These are phyloP conservation scores for Habroteleia sp. DNA, from an alignment of 2,888 invertebrate species.

Conservation along the genomic window DNA sequence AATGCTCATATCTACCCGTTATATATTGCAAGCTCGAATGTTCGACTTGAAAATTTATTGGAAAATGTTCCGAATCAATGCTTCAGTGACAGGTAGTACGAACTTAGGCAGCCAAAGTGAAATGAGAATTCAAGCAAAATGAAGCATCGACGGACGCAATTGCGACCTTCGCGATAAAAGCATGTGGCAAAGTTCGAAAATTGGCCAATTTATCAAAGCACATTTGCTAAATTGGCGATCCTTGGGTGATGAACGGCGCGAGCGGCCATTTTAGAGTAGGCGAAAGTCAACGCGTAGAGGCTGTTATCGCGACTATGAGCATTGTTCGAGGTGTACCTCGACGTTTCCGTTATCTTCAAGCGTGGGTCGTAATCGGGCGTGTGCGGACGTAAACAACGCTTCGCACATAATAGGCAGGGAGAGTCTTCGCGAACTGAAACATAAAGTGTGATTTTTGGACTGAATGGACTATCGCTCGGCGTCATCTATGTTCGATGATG, in stretches of 20 bases:
- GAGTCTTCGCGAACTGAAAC: slow-evolving; percentile 36
- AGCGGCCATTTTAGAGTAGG: slow-evolving; percentile 44
- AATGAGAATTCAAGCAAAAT: not conserved
- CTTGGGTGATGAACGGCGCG: slow-evolving; percentile 35
- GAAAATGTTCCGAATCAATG: too few relatives aligned
- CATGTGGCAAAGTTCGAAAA: slow-evolving; percentile 25
- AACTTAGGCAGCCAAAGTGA: too few relatives aligned
- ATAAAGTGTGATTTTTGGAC: slow-evolving; percentile 44
- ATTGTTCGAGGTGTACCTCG: slow-evolving; percentile 46
- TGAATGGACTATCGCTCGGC: slow-evolving; percentile 35
- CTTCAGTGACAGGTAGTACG: too few relatives aligned
- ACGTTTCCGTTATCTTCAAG: slow-evolving; percentile 47
- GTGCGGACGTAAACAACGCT: slow-evolving; percentile 47
- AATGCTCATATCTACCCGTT: too few relatives aligned
- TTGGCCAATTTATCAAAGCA: slow-evolving; percentile 50
- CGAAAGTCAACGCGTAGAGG: slow-evolving; percentile 41
- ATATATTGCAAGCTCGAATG: too few relatives aligned
- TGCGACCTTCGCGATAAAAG: slow-evolving; percentile 27
- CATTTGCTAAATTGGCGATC: slow-evolving; percentile 49
- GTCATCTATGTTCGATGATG: slow-evolving; percentile 42
- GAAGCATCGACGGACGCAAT: not conserved
- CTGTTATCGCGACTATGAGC: slow-evolving; percentile 50
- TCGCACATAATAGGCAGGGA: slow-evolving; percentile 43
- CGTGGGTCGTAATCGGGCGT: slow-evolving; percentile 55
- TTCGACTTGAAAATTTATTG: too few relatives aligned